Base-by-base conservation (phyloP, 92 coral and sea anemone genomes). In the Virgularia gustaviana region DNA sequence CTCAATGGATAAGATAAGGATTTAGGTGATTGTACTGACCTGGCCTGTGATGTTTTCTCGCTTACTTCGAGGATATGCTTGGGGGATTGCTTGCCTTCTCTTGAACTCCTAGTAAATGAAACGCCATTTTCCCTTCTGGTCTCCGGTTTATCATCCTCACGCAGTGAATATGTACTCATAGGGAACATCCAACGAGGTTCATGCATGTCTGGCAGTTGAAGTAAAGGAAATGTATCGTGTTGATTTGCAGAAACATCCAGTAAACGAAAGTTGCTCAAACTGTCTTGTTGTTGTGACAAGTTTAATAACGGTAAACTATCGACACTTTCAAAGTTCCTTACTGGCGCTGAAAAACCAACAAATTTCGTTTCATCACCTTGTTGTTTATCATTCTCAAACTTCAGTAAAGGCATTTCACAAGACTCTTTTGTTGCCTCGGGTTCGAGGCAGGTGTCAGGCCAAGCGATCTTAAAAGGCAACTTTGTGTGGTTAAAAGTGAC, bases 381-480 rank as follows among this genome's bases (percentile, higher is more conserved):
- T 66, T 66, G 44, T 30, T 24, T 47, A 28, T 22, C 18, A 45
- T 68, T 33, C 33, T 25, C 45, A n/a, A 68, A 25, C 16, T 49
- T 59, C 51, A 68, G 27, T 35, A 68, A 34, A n/a, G 75, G 75
- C 11, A 68, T 20, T 44, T 68, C 75, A 22, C n/a, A 20, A 5
- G 22, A 9, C 10, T 38, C 57, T 28, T 29, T 41, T 30, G 0
- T 51, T 49, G 61, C 4, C 34, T 32, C 47, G 34, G 44, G 10
- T 4, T 49, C 28, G 11, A 34, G 27, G 31, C 42, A 6, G 28
- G 49, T 32, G 19, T 68, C 75, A 10, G 75, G 61, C 75, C 75
- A 68, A 51, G 75, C 75, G 36, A 68, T 68, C 45, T 51, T 68
- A 47, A 68, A 68, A 1, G 75, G 75, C 22, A 68, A 49, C 58